Base-by-base conservation (phyloP, 2,113 vertebrate species). In the Typhlomys cinereus region DNA sequence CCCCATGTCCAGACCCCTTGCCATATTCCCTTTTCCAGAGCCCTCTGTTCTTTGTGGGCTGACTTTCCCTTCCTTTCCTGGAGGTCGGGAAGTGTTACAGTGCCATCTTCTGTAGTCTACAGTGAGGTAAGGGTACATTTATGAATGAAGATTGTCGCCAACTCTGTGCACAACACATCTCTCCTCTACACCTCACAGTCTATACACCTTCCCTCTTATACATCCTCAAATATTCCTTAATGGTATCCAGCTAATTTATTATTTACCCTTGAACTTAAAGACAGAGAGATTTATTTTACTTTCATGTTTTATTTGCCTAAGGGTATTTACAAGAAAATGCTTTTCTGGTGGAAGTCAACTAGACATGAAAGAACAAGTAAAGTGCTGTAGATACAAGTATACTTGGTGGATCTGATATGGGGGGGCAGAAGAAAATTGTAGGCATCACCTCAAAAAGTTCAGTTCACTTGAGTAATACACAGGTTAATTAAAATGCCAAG, bases 251-350 rank as follows among this genome's bases (percentile, higher is more conserved):
- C 39, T 39, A 34, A 29, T 61, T 52, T 64, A 75, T 69, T n/a
- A 27, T 39, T 59, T 29, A 27, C 20, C 44, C 27, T 81, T 21
- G 46, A 5, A 64, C 25, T 74, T 46, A 79, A 69, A 27, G 41
- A 54, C 67, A 91, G n/a, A 48, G 76, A 41, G 7, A n/a, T n/a
- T 23, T 18, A 79, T 17, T 54, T 71, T 69, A 14, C 21, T 44
- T 83, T 67, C 57, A 50, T 20, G 46, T 52, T 94, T 91, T 91
- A 91, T 93, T 91, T 50, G 67, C 44, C 5, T 75, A 36, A 48
- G n/a, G 48, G 57, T 21, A 50, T 21, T 48, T 10, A 1, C 46
- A 92, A 36, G 44, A 67, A 61, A 71, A 44, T 18, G 3, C 12
- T 11, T 62, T 10, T 80, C 34, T 61, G 75, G 57, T 21, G 27